Evolutionary conservation across 2,888 invertebrate genomes (phyloP).

Genomic region (Falcaria lacertinaria): DNA sequence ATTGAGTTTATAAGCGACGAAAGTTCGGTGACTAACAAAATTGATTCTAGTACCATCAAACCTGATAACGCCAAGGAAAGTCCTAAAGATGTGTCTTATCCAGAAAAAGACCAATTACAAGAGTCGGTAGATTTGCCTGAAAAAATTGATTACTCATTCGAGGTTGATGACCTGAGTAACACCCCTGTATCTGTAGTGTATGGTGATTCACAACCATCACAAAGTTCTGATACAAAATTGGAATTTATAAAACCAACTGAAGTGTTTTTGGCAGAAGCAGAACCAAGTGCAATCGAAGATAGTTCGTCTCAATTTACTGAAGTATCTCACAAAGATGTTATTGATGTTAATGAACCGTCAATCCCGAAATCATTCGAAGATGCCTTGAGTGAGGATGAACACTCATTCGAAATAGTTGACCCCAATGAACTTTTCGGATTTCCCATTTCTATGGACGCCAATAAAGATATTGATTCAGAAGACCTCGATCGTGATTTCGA

Average conservation of each 20-base stretch:
- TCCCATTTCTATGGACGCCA: not conserved
- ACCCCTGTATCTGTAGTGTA: slow-evolving; percentile 38
- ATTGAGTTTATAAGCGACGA: slow-evolving; percentile 19
- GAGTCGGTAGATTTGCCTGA: not conserved
- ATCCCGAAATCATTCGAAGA: not conserved
- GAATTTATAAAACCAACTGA: not conserved
- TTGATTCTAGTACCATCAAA: slow-evolving; percentile 1
- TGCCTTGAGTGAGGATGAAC: slow-evolving; percentile 7
- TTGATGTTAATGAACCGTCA: slow-evolving; percentile 2
- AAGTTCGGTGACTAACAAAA: slow-evolving; percentile 2
- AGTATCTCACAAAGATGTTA: slow-evolving; percentile 1
- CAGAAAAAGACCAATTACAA: slow-evolving; percentile 3
- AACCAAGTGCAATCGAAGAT: not conserved
- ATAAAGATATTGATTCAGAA: not conserved
- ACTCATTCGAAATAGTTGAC: slow-evolving; percentile 17
- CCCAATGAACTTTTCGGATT: slow-evolving; percentile 13
- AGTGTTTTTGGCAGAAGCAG: not conserved
- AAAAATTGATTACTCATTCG: slow-evolving; percentile 35
- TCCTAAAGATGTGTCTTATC: slow-evolving; percentile 8
- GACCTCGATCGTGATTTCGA: not conserved
- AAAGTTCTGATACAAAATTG: slow-evolving; percentile 7
- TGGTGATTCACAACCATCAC: slow-evolving; percentile 23
- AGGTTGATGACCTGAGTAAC: slow-evolving; percentile 44
- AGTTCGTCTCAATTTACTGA: not conserved
- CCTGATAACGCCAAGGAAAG: not conserved